Evolutionary conservation across 2,888 invertebrate species (phyloP), one percentile per base, ranked within the genome.

Genomic region (Caenorhabditis zanzibari): DNA sequence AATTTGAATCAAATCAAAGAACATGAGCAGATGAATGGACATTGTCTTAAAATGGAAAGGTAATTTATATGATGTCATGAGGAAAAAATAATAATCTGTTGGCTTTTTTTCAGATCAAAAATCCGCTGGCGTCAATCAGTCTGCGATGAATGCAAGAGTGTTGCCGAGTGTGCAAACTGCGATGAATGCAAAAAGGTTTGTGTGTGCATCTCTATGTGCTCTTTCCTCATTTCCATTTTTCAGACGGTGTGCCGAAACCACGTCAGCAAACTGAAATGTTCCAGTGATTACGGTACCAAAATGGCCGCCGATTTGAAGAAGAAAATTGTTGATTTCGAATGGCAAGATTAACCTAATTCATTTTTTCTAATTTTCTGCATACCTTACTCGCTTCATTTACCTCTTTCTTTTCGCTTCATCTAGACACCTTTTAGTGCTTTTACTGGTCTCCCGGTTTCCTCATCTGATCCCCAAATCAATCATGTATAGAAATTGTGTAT

Each of bases 261-360:
- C 79, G 84, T 88, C 44, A 64, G 59, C 47, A 80, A 85, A 19
- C 64, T 83, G n/a, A 76, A 76, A 9, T 91, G 91, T 73, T 81
- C 84, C 4, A 86, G 71, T 52, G 88, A 86, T 35, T 88, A 89
- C 75, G 90, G 90, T 9, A 66, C 74, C 64, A 82, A 85, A 59
- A 68, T 86, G 68, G 73, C 88, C 24, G 75, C 71, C 0, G 86
- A 90, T 41, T 58, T 90, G 24, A 86, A 88, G 72, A 85, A 86
- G 38, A 88, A 90, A 61, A 81, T 89, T 32, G 89, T 89, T 28
- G 88, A 89, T 44, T 79, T 89, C 19, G 89, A 89, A 52, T 90
- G 89, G 87, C 86, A 87, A 44, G 87, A 89, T 59, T 86, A 26
- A 80, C 12, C 6, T 54, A 5, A 28, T 22, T 41, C 35, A 14